Conservation (phyloP, 2,113 vertebrate species). For the Myrmecobius fasciatus region DNA sequence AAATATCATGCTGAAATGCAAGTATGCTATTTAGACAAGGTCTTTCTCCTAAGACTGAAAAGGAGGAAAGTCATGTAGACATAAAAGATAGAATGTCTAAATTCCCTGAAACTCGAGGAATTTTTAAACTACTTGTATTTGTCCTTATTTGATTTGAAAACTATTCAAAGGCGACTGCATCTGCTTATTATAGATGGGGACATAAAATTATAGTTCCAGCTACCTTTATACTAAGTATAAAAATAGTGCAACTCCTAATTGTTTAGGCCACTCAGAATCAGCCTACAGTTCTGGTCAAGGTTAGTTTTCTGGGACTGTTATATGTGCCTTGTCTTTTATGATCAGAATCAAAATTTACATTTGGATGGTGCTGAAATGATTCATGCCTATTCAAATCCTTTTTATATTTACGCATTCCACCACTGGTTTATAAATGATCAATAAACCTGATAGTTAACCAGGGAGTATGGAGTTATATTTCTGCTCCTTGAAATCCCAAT, state of each 20-base stretch:
- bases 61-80: not conserved
- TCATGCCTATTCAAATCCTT: not conserved
- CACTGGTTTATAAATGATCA: not conserved
- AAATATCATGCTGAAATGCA: not conserved
- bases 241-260: not conserved
- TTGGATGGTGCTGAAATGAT: not conserved
- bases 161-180: not conserved
- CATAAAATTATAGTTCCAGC: not conserved
- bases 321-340: not conserved
- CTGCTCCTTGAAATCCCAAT: not conserved
- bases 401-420: not conserved
- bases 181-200: not conserved
- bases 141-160: not conserved
- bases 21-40: not conserved
- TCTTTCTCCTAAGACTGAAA: not conserved
- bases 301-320: not conserved
- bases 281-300: not conserved
- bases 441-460: not conserved
- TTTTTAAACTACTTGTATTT: not conserved
- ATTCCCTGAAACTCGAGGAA: not conserved
- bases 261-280: not conserved
- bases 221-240: not conserved
- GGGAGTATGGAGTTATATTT: not conserved
- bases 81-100: not conserved
- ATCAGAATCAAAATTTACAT: not conserved